These are phyloP conservation scores for Campopleginae sp. DNA, from an alignment of 2,888 invertebrate species.

Conservation along the genomic window DNA sequence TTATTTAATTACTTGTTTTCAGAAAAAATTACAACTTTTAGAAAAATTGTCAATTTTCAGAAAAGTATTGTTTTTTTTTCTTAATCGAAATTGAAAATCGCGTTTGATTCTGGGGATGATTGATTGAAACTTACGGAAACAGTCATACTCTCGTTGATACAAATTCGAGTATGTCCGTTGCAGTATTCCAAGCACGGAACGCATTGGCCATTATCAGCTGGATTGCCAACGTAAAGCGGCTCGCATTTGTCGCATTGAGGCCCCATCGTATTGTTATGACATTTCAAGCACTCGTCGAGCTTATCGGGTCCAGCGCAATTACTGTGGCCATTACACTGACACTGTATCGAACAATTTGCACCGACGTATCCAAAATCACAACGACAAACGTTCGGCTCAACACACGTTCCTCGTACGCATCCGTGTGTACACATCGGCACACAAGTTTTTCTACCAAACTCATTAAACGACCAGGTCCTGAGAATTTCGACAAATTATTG, in stretches of 20 bases:
- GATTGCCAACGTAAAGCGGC: constrained; percentile 96
- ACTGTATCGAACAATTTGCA: constrained; percentile 96
- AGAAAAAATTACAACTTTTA: too few species aligned
- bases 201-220: constrained; percentile 92
- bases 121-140: constrained; percentile 77
- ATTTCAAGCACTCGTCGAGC: constrained; percentile 92
- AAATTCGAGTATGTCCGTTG: constrained; percentile 93
- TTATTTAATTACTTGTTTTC: too few species aligned
- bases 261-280: constrained; percentile 97
- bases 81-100: background rate
- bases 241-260: constrained; percentile 96
- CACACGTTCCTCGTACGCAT: constrained; percentile 93
- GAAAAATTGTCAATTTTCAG: too few species aligned
- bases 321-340: constrained; percentile 97
- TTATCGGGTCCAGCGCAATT: constrained; percentile 95
- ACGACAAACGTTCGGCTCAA: constrained; percentile 92
- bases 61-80: too few species aligned
- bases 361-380: constrained; percentile 98
- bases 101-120: background rate
- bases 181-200: constrained; percentile 95
- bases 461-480: constrained; percentile 77
- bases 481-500: constrained; percentile 33
- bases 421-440: constrained; percentile 93
- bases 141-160: constrained; percentile 87
- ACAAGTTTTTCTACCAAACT: constrained; percentile 85